Evolutionary conservation across 2,113 vertebrate species (phyloP).

Genomic region (Seriola aureovittata): DNA sequence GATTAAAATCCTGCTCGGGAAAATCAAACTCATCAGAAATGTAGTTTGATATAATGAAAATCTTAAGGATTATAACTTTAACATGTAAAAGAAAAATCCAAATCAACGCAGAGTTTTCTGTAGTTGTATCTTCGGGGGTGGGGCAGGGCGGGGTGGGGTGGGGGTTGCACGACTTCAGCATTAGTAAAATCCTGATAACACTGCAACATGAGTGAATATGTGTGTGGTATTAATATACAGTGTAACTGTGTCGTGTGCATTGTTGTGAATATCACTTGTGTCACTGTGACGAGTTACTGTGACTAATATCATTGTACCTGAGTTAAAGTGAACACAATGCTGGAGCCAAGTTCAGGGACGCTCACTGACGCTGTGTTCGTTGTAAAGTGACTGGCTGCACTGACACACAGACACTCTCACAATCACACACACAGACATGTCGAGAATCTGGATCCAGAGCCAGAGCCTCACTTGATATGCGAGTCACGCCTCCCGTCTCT

Average conservation of each 20-base stretch:
- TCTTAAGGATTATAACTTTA: too few relatives aligned
- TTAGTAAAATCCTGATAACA: slow-evolving; percentile 1
- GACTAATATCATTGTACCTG: slow-evolving; percentile 54
- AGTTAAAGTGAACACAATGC: slow-evolving; percentile 37
- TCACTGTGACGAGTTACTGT: slow-evolving; percentile 42
- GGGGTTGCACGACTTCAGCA: background rate
- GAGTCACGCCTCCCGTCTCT: slow-evolving; percentile 15
- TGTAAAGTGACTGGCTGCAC: slow-evolving; percentile 13
- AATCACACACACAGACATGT: background rate
- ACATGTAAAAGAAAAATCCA: too few relatives aligned
- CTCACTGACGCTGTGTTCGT: background rate
- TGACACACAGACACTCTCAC: background rate
- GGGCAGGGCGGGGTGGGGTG: background rate
- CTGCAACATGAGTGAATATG: slow-evolving; percentile 23
- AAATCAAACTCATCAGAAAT: too few relatives aligned
- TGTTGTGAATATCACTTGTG: slow-evolving; percentile 34
- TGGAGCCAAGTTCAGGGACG: slow-evolving; percentile 54
- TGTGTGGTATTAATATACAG: slow-evolving; percentile 45
- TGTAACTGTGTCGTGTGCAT: slow-evolving; percentile 51
- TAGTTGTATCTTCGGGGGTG: too few relatives aligned
- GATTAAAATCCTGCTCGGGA: too few relatives aligned
- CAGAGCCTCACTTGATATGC: slow-evolving; percentile 26
- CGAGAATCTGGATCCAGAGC: slow-evolving; percentile 13
- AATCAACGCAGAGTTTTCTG: too few relatives aligned
- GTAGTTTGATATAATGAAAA: too few relatives aligned